These are phyloP conservation scores for Gracilinanus agilis DNA, from an alignment of 2,113 vertebrate species.

Conservation along the genomic window DNA sequence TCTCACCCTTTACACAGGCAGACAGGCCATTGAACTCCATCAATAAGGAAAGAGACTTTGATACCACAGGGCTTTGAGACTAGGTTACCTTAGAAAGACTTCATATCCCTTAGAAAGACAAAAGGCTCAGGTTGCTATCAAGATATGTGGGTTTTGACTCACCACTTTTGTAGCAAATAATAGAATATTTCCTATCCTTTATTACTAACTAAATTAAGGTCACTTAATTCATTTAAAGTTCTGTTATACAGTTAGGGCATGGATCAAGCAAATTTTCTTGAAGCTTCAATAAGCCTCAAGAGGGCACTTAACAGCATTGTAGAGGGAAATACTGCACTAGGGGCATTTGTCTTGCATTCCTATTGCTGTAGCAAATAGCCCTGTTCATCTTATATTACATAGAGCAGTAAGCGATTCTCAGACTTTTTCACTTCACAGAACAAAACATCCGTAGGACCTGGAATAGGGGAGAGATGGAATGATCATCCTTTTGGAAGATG, in stretches of 20 bases:
- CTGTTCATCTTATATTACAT: neutral
- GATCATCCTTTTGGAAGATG: neutral
- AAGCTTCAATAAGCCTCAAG: neutral
- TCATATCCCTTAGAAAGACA: neutral
- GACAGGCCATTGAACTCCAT: neutral
- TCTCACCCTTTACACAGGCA: neutral
- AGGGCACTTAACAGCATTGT: neutral
- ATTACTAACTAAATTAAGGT: neutral
- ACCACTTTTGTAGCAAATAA: neutral
- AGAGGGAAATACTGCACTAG: neutral
- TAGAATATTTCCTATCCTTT: neutral
- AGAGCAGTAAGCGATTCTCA: neutral
- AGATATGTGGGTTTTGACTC: neutral
- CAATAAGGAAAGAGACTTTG: neutral
- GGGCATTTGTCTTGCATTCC: neutral
- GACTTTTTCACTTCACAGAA: neutral
- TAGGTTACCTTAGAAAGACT: neutral
- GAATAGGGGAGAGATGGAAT: neutral
- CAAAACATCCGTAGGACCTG: neutral
- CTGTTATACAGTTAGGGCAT: neutral
- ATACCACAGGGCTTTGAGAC: neutral
- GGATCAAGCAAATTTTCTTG: neutral
- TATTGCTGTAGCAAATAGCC: neutral
- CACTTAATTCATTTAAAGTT: neutral
- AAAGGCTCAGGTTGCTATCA: neutral